Evolutionary conservation across 1,140 invertebrate species (phyloP), one percentile per base, ranked within the genome.

Genomic region (Pachypsylla venusta): DNA sequence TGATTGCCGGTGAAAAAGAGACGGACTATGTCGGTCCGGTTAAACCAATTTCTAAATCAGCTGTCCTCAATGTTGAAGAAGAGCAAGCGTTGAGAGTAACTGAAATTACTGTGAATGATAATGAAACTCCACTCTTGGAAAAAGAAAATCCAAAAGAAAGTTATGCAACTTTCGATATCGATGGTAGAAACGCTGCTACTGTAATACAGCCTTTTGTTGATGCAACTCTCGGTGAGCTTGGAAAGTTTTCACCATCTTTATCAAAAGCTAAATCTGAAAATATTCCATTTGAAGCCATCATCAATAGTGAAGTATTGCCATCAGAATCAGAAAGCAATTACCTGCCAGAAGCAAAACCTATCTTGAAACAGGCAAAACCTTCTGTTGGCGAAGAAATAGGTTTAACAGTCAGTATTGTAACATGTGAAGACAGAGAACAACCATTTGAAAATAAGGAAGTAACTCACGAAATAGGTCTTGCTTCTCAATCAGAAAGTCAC

Each of bases 1-100:
- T 72, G 7, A 66, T 70, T 19, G 40, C 67, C 13, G 70, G 74
- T 55, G 73, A 78, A 61, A 77, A 74, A 65, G 78, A 80, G 67
- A 64, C 62, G 22, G 60, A 64, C 35, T 67, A 77, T 19, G 40
- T 60, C n/a, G 60, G 65, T 14, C 53, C 63, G n/a, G 63, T 72
- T 27, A 67, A 64, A 58, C 70, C 71, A 28, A 54, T 59, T 65
- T 19, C 22, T n/a, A 48, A 48, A 22, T 70, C 65, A 4, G 71
- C 61, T 26, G 76, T 75, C 25, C 67, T 67, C 57, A 54, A 59
- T 53, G 59, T 63, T 19, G 60, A 66, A 54, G 54, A 62, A 54
- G 63, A 67, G 56, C 61, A 62, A 61, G 56, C 65, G 54, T 65
- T 65, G 22, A 57, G 62, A 53, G 28, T 69, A 14, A 66, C 65